A percentile compares a stretch with the other conserved stretches of the same genome.
These are phyloP conservation scores for Alloscopus bannaensis DNA, from an alignment of 2,888 invertebrate genomes.

Conservation along the genomic window DNA sequence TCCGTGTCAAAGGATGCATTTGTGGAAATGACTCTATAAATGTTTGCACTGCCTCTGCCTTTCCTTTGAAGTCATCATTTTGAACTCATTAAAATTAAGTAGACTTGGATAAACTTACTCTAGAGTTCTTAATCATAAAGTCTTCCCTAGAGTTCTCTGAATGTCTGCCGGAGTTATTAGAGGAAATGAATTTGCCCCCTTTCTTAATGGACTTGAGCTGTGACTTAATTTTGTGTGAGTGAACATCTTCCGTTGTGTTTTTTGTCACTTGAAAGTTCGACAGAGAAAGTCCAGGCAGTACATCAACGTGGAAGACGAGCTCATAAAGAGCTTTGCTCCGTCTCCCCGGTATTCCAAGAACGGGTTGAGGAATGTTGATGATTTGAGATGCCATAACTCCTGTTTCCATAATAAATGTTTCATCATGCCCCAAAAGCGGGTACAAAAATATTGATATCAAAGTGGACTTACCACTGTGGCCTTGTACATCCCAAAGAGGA, in stretches of 20 bases:
- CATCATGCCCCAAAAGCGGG: neutral
- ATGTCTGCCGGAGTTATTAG: slow-evolving; percentile 19
- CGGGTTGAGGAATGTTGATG: slow-evolving; percentile 80
- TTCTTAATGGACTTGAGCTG: slow-evolving; percentile 62
- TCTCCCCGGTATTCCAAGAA: slow-evolving; percentile 81
- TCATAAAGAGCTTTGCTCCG: slow-evolving; percentile 81
- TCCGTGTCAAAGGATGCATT: neutral
- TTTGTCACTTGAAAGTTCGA: slow-evolving; percentile 72
- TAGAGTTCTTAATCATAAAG: slow-evolving; percentile 62
- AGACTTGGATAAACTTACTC: slow-evolving; percentile 33
- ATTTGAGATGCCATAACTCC: slow-evolving; percentile 56
- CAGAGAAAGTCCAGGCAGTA: slow-evolving; percentile 79
- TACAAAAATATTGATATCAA: slow-evolving; percentile 4
- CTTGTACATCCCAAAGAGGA: slow-evolving; percentile 69
- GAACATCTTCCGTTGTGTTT: slow-evolving; percentile 36
- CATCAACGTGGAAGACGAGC: slow-evolving; percentile 82
- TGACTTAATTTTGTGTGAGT: slow-evolving; percentile 45
- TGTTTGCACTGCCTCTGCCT: neutral
- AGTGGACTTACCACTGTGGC: slow-evolving; percentile 57
- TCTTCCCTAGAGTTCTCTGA: slow-evolving; percentile 41
- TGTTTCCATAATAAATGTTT: neutral
- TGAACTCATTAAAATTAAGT: neutral
- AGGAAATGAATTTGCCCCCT: slow-evolving; percentile 30
- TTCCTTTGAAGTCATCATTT: neutral
- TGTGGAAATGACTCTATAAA: neutral